Conservation (phyloP, 2,113 vertebrate genomes). For the Ondatra zibethicus region DNA sequence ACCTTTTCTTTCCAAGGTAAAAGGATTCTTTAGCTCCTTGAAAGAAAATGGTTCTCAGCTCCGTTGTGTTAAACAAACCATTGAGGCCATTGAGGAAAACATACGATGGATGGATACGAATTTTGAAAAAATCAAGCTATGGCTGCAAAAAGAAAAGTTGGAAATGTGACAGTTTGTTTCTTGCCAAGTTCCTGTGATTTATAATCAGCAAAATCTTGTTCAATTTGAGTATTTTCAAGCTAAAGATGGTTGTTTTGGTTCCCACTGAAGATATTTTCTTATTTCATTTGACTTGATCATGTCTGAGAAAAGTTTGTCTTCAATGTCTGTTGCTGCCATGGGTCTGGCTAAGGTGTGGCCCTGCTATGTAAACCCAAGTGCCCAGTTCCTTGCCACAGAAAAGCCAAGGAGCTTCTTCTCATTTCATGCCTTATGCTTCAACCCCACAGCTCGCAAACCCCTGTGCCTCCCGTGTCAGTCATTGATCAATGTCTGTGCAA, state of each 20-base stretch:
- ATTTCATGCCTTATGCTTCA: background rate
- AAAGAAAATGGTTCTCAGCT: slow-evolving; percentile 89
- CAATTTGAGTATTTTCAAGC: slow-evolving; percentile 35
- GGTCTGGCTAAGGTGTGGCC: background rate
- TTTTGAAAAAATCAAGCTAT: slow-evolving; percentile 88
- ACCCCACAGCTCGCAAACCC: background rate
- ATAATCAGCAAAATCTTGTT: background rate
- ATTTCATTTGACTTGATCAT: background rate
- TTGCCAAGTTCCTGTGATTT: background rate
- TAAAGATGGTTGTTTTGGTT: background rate
- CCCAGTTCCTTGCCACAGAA: background rate
- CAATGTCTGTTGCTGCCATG: background rate
- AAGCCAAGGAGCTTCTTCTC: background rate
- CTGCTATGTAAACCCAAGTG: background rate
- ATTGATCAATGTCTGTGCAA: background rate
- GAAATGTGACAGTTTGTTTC: background rate
- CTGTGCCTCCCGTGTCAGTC: background rate
- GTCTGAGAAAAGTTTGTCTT: background rate
- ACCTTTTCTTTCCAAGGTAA: slow-evolving; percentile 84
- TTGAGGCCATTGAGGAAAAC: slow-evolving; percentile 93
- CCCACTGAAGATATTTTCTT: background rate
- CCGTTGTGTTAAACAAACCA: slow-evolving; percentile 91
- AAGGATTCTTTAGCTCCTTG: slow-evolving; percentile 91
- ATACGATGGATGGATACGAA: slow-evolving; percentile 93
- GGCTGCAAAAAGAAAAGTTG: slow-evolving; percentile 82